Conservation (phyloP, 2,113 vertebrate species). For the Pelodiscus sinensis region DNA sequence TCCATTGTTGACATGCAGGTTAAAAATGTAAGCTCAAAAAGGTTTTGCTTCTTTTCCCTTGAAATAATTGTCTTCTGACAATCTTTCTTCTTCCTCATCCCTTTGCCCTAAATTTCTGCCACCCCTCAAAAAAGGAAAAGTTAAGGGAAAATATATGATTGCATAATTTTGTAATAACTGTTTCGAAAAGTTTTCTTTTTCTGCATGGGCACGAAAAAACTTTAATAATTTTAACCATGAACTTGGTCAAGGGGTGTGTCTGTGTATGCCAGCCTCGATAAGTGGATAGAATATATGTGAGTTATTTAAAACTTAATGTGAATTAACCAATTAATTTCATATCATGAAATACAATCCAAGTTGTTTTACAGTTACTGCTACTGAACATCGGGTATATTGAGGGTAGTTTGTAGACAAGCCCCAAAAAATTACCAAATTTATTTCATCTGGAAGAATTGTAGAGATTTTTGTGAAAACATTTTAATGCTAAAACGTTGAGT, state of each 20-base stretch:
- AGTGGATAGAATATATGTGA: accelerated
- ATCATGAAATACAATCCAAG: slow-evolving; percentile 9
- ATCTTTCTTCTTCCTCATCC: neutral
- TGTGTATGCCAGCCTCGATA: neutral
- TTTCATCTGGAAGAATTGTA: neutral
- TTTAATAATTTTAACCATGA: neutral
- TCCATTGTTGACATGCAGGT: neutral
- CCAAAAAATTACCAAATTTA: neutral
- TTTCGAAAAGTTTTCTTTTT: slow-evolving; percentile 26
- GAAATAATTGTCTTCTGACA: neutral
- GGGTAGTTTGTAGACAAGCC: neutral
- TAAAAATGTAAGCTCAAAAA: neutral
- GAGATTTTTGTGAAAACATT: neutral
- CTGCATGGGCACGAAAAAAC: neutral
- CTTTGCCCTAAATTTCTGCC: neutral
- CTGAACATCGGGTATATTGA: accelerated
- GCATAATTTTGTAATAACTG: neutral
- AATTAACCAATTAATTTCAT: slow-evolving; percentile 17
- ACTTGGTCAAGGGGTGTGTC: neutral
- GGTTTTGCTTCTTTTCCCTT: neutral
- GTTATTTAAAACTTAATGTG: neutral
- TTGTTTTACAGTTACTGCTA: neutral
- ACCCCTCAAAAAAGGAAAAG: neutral
- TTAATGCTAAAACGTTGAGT: neutral
- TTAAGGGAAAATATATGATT: neutral